A percentile compares a stretch with the other conserved stretches of the same genome.
phyloP scores from a whole-genome alignment of 2,797 vertebrate species.

The Sitta carolinensis region DNA sequence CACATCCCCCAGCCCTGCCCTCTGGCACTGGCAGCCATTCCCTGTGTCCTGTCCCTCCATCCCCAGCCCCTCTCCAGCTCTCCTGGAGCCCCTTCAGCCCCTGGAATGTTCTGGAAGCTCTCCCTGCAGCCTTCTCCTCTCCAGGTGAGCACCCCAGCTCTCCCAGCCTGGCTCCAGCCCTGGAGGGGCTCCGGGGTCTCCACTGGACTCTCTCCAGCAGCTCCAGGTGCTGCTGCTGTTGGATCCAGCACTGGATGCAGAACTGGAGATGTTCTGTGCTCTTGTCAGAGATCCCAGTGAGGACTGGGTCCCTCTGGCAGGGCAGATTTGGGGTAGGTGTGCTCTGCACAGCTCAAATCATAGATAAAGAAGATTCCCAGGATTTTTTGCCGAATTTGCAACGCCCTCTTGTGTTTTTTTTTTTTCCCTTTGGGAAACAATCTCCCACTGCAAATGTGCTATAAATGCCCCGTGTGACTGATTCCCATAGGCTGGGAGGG shows the following conservation, averaged over 20 bases:
- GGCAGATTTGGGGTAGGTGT: not conserved
- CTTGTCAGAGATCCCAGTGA: not conserved
- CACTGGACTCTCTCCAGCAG: not conserved
- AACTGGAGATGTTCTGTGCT: not conserved
- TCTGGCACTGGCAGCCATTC: not conserved
- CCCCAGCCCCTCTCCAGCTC: not conserved
- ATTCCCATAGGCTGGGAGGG: not conserved
- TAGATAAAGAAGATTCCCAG: not conserved
- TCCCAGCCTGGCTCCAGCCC: not conserved
- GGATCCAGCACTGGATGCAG: not conserved
- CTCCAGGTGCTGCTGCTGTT: not conserved
- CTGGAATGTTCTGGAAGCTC: not conserved
- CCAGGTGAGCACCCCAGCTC: accelerated
- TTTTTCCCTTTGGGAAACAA: not conserved
- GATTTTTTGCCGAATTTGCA: not conserved
- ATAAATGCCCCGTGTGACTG: accelerated
- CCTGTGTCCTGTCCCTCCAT: not conserved
- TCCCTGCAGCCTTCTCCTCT: not conserved
- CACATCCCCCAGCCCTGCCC: not conserved
- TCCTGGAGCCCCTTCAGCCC: not conserved
- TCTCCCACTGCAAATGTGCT: too few relatives aligned
- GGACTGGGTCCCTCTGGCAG: not conserved
- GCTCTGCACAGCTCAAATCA: not conserved
- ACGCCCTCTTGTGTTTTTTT: not conserved
- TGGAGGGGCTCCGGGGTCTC: accelerated